Evolutionary conservation across 2,888 invertebrate species (phyloP).

Genomic region (Lasius fuliginosus): DNA sequence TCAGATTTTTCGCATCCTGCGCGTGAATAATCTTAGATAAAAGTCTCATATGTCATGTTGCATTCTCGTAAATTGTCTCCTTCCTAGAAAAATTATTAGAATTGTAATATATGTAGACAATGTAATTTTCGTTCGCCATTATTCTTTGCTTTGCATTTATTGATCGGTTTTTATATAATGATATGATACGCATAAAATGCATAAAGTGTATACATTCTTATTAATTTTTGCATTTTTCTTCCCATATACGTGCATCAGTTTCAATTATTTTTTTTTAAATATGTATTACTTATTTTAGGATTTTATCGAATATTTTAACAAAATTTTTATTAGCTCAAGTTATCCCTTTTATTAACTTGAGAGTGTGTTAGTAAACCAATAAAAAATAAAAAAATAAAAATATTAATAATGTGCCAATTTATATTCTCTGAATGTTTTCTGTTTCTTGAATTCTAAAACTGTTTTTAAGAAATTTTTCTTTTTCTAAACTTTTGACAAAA

Average conservation of each 20-base stretch:
- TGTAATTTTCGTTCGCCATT: not conserved
- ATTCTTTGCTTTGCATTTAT: not conserved
- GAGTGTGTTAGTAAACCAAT: not conserved
- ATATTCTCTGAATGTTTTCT: not conserved
- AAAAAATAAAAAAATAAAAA: not conserved
- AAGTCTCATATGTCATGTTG: not conserved
- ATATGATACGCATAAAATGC: not conserved
- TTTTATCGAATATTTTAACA: not conserved
- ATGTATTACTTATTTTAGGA: not conserved
- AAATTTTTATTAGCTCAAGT: constrained; percentile 5
- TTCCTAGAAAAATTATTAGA: not conserved
- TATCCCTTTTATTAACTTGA: not conserved
- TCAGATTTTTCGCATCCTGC: not conserved
- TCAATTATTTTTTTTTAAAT: not conserved
- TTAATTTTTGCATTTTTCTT: not conserved
- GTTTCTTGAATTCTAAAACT: not conserved
- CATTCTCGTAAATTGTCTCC: not conserved
- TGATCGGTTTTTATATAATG: not conserved
- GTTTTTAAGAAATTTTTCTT: not conserved
- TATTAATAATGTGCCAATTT: not conserved
- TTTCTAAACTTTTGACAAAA: not conserved
- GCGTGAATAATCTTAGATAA: not conserved
- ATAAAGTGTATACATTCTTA: not conserved
- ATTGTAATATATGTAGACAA: not conserved
- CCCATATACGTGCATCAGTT: not conserved